These are phyloP conservation scores for Ophioninae sp. DNA, from an alignment of 2,888 invertebrate species.

Conservation along the genomic window DNA sequence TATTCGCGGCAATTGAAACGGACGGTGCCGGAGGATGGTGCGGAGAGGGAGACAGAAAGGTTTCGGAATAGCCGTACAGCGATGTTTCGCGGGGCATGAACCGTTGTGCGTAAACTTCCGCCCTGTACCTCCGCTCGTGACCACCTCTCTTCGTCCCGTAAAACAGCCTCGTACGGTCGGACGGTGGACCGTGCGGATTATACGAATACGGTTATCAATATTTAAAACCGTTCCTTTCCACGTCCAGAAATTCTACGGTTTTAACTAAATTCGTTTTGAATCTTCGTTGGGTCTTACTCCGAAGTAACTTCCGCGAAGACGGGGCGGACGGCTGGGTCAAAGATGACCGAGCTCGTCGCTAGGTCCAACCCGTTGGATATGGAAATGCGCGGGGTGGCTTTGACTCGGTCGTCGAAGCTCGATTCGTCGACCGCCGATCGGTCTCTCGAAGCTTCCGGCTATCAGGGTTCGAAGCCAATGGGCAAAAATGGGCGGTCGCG, in stretches of 20 bases:
- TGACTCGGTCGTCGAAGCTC: not conserved
- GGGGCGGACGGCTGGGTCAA: too few species aligned
- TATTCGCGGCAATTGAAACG: constrained; percentile 67
- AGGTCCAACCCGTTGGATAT: not conserved
- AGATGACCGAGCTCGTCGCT: not conserved
- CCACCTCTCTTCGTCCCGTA: constrained; percentile 1
- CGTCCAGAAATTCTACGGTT: not conserved
- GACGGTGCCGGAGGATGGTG: constrained; percentile 51
- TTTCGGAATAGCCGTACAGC: constrained; percentile 57
- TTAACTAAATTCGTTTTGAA: not conserved
- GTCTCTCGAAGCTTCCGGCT: too few species aligned
- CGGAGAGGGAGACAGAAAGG: constrained; percentile 16
- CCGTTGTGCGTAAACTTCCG: constrained; percentile 55
- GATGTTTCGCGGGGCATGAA: constrained; percentile 48
- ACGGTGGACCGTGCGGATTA: constrained; percentile 41
- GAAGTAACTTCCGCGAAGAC: too few species aligned
- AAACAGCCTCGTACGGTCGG: not conserved
- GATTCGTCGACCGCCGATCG: too few species aligned
- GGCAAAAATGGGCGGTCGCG: too few species aligned
- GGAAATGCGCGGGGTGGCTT: not conserved
- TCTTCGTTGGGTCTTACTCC: not conserved
- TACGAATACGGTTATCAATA: constrained; percentile 33
- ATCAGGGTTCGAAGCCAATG: too few species aligned
- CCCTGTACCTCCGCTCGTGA: constrained; percentile 7
- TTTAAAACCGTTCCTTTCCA: constrained; percentile 19